Conservation (phyloP, 2,113 vertebrate species). For the Phoxinus phoxinus region DNA sequence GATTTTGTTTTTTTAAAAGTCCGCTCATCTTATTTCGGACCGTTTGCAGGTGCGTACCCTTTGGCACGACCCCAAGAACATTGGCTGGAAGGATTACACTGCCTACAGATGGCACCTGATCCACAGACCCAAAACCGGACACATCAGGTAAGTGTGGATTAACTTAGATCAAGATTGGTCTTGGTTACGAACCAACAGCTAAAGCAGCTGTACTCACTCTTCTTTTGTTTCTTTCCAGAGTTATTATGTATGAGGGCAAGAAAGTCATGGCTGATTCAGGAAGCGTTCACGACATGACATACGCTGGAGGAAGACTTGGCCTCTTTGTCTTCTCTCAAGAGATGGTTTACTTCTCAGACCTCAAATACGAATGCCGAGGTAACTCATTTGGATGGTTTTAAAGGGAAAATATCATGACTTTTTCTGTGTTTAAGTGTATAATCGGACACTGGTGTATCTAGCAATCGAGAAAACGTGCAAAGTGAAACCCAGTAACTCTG, state of each 20-base stretch:
- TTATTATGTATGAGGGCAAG: conserved; percentile 98
- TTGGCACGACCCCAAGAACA: conserved; percentile 97
- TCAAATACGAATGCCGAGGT: conserved; percentile 99
- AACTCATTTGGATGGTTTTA: conserved; percentile 53
- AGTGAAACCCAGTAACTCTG: too few relatives aligned
- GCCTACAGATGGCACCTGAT: conserved; percentile 97
- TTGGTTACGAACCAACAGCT: neutral
- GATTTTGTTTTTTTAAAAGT: neutral
- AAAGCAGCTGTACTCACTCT: conserved; percentile 28
- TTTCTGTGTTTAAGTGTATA: too few relatives aligned
- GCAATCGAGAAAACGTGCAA: too few relatives aligned
- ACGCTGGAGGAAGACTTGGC: conserved; percentile 93
- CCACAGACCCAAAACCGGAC: conserved; percentile 96
- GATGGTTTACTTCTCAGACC: conserved; percentile 99
- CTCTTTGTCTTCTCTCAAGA: conserved; percentile 98
- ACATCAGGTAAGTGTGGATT: conserved; percentile 85
- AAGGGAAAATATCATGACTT: neutral
- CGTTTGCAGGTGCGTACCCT: conserved; percentile 88
- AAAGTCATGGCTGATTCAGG: conserved; percentile 99
- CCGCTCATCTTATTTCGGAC: conserved; percentile 24
- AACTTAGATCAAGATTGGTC: neutral
- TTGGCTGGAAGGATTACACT: conserved; percentile 98
- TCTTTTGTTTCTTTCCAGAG: conserved; percentile 73
- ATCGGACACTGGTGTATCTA: too few relatives aligned
- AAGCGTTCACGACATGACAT: conserved; percentile 94